These are phyloP conservation scores for Epinephelus fuscoguttatus DNA, from an alignment of 2,113 vertebrate species.

Conservation along the genomic window DNA sequence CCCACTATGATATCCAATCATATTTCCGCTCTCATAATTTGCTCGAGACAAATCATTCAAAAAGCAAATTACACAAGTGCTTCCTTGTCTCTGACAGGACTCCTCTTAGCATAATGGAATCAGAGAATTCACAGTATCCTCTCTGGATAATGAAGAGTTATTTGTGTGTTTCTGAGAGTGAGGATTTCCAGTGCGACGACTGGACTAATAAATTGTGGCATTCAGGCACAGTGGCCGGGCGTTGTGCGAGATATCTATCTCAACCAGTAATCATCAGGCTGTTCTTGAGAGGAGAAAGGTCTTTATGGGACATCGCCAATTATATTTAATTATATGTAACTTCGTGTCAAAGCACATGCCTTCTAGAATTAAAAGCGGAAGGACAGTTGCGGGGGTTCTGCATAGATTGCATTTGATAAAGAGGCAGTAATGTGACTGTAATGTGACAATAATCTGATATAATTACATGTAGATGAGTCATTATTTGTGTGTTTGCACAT, in stretches of 20 bases:
- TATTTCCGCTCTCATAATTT: constrained; percentile 23
- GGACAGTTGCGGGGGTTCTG: constrained; percentile 67
- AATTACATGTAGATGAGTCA: constrained; percentile 67
- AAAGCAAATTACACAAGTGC: constrained; percentile 17
- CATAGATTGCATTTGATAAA: constrained; percentile 67
- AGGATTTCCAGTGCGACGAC: constrained; percentile 58
- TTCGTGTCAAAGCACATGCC: constrained; percentile 66
- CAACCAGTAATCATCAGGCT: constrained; percentile 47
- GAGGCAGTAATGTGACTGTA: constrained; percentile 64
- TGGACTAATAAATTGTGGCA: constrained; percentile 76
- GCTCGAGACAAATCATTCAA: constrained; percentile 14
- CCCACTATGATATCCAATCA: neutral
- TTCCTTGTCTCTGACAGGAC: constrained; percentile 19
- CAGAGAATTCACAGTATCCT: constrained; percentile 41
- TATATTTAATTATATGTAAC: constrained; percentile 76
- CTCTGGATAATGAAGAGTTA: constrained; percentile 62
- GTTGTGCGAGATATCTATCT: constrained; percentile 68
- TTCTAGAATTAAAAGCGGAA: constrained; percentile 54
- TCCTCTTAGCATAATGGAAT: constrained; percentile 39
- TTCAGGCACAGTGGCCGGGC: constrained; percentile 58
- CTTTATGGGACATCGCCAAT: constrained; percentile 82
- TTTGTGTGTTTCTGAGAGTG: constrained; percentile 54
- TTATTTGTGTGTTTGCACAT: constrained; percentile 67
- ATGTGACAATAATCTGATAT: constrained; percentile 69
- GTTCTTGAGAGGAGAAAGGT: constrained; percentile 62